These are phyloP conservation scores for Bugula neritina DNA, from an alignment of 2,888 invertebrate species.

Conservation along the genomic window DNA sequence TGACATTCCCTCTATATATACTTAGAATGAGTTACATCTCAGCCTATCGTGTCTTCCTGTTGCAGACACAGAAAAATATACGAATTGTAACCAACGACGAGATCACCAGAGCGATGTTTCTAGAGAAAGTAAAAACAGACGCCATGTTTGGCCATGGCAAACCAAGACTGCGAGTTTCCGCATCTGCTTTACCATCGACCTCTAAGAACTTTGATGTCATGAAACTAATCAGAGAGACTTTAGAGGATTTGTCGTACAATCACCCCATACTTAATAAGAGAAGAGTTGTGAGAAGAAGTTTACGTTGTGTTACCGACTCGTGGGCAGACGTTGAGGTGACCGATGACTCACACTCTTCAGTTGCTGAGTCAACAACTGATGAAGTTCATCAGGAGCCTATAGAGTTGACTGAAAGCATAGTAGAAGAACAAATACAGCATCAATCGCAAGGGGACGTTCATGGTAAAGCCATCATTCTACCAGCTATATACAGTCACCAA, in stretches of 20 bases:
- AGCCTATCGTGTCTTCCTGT: too few relatives aligned
- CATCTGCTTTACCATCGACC: not conserved
- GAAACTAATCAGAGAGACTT: slow-evolving; percentile 2
- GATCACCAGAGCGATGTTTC: not conserved
- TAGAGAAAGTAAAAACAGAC: slow-evolving; percentile 20
- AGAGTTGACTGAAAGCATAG: not conserved
- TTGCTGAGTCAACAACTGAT: not conserved
- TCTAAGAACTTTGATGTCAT: slow-evolving; percentile 23
- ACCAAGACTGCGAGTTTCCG: not conserved
- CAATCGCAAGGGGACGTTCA: not conserved
- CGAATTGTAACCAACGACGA: slow-evolving; percentile 15
- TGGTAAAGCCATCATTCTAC: not conserved
- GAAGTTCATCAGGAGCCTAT: not conserved
- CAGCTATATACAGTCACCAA: slow-evolving; percentile 6
- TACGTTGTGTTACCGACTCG: not conserved
- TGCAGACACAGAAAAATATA: not conserved
- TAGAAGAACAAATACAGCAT: not conserved
- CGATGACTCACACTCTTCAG: not conserved
- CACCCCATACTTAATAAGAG: not conserved
- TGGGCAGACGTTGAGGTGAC: not conserved
- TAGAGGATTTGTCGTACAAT: slow-evolving; percentile 11
- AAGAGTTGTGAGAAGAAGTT: not conserved
- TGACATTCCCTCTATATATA: too few relatives aligned
- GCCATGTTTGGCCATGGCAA: slow-evolving; percentile 15
- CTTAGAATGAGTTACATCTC: too few relatives aligned